Evolutionary conservation across 2,113 vertebrate genomes (phyloP), one percentile per base, ranked within the genome.

Genomic region (Galeopterus variegatus): DNA sequence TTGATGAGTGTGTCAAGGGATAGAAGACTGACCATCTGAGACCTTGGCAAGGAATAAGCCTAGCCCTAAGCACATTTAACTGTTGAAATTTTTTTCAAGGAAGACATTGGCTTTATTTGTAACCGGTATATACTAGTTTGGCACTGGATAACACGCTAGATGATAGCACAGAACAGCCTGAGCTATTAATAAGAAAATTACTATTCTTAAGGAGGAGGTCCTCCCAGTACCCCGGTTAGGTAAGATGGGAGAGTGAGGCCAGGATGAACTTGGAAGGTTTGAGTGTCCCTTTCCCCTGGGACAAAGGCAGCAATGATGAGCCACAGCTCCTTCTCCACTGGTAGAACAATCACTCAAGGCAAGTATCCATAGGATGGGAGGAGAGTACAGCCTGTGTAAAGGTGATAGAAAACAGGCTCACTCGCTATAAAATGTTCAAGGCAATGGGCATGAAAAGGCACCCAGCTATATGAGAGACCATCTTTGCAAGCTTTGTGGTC

Each of bases 51-150:
- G 58, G 1, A 24, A n/a, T 4, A 8, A 79, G 19, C 17, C 6
- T 28, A 13, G 2, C n/a, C 24, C 54, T 28, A 11, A 85, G 45
- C 7, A 36, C 54, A 65, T 77, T 48, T 50, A 72, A 36, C 33
- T 50, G 52, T 9, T 76, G 36, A 82, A 10, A 5, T 54, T 85
- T 90, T 52, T 79, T 91, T 81, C 87, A 64, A 86, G 58, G 85
- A 87, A 54, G 70, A 41, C 24, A 9, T 45, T 17, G 67, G 15
- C 48, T 93, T 54, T 33, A 4, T 67, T 92, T 65, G 31, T 86
- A 65, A 41, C 1, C 36, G 14, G 36, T 9, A 28, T 28, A 45
- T 48, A 28, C 17, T 77, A 50, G 21, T 13, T 45, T 50, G 10
- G 9, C 19, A 48, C 15, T 19, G n/a, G 17, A n/a, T 26, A 18